phyloP scores from a whole-genome alignment of 2,888 invertebrate species.

The Tyria jacobaeae region DNA sequence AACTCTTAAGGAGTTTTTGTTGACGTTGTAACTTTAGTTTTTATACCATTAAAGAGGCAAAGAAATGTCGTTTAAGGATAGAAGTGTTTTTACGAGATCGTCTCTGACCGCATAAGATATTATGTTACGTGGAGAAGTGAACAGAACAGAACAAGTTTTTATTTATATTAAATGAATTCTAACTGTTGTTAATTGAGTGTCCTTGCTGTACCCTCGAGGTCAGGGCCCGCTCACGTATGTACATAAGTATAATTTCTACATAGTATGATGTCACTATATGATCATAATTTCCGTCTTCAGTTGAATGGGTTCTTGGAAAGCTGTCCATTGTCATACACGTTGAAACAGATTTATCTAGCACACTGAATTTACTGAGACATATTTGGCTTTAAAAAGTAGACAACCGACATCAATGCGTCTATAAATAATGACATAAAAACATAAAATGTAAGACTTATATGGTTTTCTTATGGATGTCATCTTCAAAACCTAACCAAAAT shows the following conservation, averaged over 20 bases:
- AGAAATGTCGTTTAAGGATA: background rate
- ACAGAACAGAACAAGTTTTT: conserved; percentile 9
- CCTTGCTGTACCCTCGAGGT: conserved; percentile 8
- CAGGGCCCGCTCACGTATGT: conserved; percentile 5
- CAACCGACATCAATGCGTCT: no score
- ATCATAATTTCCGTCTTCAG: conserved; percentile 1
- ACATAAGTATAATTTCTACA: background rate
- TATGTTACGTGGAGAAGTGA: background rate
- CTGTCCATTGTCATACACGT: background rate
- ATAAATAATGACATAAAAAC: no score
- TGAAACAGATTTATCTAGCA: background rate
- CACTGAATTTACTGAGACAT: no score
- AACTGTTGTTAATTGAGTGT: conserved; percentile 5
- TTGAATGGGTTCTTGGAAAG: conserved; percentile 3
- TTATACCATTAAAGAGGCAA: background rate
- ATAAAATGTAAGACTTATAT: no score
- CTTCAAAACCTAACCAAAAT: no score
- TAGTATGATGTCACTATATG: conserved; percentile 4
- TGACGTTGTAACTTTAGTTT: background rate
- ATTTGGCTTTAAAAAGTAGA: no score
- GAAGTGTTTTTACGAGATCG: background rate
- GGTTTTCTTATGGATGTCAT: no score
- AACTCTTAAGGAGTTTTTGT: no score
- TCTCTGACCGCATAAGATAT: background rate
- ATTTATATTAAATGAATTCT: conserved; percentile 6